Conservation (phyloP, 2,113 vertebrate species). For the Rhinichthys klamathensis region DNA sequence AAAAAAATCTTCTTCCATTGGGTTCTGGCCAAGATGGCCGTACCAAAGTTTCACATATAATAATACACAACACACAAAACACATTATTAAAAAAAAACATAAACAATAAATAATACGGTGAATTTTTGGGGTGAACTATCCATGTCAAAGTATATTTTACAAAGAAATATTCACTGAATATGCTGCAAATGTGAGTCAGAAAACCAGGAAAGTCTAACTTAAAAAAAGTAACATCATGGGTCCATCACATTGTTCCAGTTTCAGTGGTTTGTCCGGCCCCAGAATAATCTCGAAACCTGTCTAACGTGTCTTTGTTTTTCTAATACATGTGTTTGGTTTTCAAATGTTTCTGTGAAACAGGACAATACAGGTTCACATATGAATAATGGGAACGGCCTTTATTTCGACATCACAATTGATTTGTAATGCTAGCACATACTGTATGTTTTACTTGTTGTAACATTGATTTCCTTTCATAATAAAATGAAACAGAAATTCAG, state of each 20-base stretch:
- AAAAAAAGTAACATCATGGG: constrained; percentile 2
- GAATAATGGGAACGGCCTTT: constrained; percentile 27
- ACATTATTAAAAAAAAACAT: too few relatives aligned
- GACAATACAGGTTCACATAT: neutral
- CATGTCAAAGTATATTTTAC: too few relatives aligned
- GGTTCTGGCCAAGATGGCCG: too few relatives aligned
- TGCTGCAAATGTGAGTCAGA: neutral
- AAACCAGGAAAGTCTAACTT: neutral
- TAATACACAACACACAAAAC: too few relatives aligned
- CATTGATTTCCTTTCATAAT: neutral
- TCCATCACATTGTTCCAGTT: constrained; percentile 20
- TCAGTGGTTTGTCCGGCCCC: neutral
- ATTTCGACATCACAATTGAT: constrained; percentile 15
- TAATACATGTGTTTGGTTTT: constrained; percentile 38
- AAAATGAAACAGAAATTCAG: neutral
- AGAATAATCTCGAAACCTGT: constrained; percentile 37
- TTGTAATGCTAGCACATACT: neutral
- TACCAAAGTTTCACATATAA: too few relatives aligned
- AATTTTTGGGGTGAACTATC: too few relatives aligned
- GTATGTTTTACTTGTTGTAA: neutral
- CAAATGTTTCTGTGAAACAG: constrained; percentile 25
- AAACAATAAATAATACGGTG: too few relatives aligned
- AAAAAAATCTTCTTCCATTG: too few relatives aligned
- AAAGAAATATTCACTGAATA: too few relatives aligned
- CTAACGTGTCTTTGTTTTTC: constrained; percentile 29